Evolutionary conservation across 1,140 invertebrate genomes (phyloP), one percentile per base, ranked within the genome.

Genomic region (Luehdorfia chinensis): DNA sequence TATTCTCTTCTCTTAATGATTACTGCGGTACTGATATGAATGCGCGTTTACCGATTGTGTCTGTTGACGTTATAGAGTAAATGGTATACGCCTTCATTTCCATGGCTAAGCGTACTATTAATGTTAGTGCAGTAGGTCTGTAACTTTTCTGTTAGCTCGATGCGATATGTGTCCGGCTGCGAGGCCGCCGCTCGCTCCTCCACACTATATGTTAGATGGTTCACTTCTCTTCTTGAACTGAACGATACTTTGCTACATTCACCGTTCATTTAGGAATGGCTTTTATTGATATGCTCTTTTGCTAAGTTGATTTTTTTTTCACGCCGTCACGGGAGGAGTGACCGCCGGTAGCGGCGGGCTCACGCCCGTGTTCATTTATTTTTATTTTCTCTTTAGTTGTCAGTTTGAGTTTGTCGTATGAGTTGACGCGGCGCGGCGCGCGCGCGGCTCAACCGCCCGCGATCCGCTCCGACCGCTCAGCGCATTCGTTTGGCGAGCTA

Each of bases 91-190:
- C 77, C 78, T 80, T 83, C 78, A 83, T 72, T 51, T 81, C 76
- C 74, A 81, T 85, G 81, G 79, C 77, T 85, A 79, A 77, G 72
- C 77, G 75, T 84, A 78, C 64, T 84, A 61, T 83, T 70, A 71
- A 75, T 84, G 81, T 84, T 84, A 85, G 81, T 60, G 64, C 55
- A 54, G 70, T 85, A 85, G 79, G 68, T 68, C 57, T 78, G 72
- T 76, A 70, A 75, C 23, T 21, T 3, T 21, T 21, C 75, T 84
- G 74, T 81, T 84, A 81, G 80, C 76, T 78, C 75, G 74, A 74
- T 70, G 77, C 74, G 75, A 76, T 74, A 60, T 67, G 59, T 78
- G 71, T 70, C 65, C 72, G 70, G 66, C 60, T 50, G 78, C 75
- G 74, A 62, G 76, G 71, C 62, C 57, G 69, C 62, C 53, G 69